Evolutionary conservation across 2,888 invertebrate genomes (phyloP).

Genomic region (Patella pellucida): DNA sequence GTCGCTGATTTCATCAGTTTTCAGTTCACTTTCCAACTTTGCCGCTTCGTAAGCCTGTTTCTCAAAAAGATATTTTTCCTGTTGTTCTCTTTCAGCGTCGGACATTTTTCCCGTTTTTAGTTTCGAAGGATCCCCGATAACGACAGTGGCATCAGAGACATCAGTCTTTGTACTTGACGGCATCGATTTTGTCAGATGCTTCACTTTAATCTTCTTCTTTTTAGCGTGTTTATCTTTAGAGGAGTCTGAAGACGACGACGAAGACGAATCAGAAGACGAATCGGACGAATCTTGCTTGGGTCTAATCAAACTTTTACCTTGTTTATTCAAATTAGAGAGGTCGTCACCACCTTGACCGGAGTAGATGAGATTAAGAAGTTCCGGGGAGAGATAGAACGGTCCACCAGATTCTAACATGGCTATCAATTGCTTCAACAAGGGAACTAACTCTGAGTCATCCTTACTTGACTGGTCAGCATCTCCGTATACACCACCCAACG

Average conservation of each 20-base stretch:
- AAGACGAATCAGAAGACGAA: slow-evolving; percentile 4
- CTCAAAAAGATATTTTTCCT: slow-evolving; percentile 58
- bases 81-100: slow-evolving; percentile 44
- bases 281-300: background rate
- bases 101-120: slow-evolving; percentile 28
- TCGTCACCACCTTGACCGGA: slow-evolving; percentile 37
- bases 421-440: slow-evolving; percentile 65
- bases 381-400: slow-evolving; percentile 61
- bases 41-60: slow-evolving; percentile 67
- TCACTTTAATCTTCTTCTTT: slow-evolving; percentile 11
- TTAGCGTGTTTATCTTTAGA: slow-evolving; percentile 31
- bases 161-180: background rate
- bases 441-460: slow-evolving; percentile 62
- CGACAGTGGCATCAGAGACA: slow-evolving; percentile 11
- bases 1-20: slow-evolving; percentile 53
- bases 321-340: background rate
- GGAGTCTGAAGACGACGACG: slow-evolving; percentile 3
- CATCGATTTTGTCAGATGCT: background rate
- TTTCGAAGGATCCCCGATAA: slow-evolving; percentile 37
- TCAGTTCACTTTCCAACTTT: slow-evolving; percentile 63
- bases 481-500: slow-evolving; percentile 61
- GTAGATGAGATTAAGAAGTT: slow-evolving; percentile 58
- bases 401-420: slow-evolving; percentile 65
- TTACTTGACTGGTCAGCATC: slow-evolving; percentile 50
- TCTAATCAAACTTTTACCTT: background rate